Evolutionary conservation across 2,113 vertebrate species (phyloP), one percentile per base, ranked within the genome.

Genomic region (Baryphthengus martii): DNA sequence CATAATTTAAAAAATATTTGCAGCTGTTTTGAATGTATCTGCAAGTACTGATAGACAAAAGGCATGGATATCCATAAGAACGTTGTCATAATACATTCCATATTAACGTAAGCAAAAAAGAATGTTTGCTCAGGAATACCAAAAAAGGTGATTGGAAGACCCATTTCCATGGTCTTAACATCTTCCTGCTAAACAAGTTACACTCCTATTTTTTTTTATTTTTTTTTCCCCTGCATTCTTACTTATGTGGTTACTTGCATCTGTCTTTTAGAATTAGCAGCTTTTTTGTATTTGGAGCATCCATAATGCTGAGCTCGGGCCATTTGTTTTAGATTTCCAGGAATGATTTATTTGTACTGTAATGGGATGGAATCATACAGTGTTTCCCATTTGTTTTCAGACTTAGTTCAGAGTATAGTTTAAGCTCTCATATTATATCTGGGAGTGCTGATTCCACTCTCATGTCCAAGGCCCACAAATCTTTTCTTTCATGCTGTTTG

Each of bases 1-100:
- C 97, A 97, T 97, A 97, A 97, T 97, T 97, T 95, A 94, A 96
- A 97, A 97, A 97, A 97, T 96, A 97, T 97, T 97, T 95, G 95
- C 97, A 97, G 97, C 97, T 97, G 97, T 96, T 97, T 97, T 91
- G 94, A 97, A 96, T 96, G 96, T 96, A 96, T 96, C 96, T 97
- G 96, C 87, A 68, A 97, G 94, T 81, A 81, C 93, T 94, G 97
- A 97, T 97, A 96, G 97, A 97, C 97, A 97, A 96, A 97, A 96
- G 88, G 94, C 94, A 88, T 95, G 94, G 96, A 91, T 93, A 95
- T 96, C 95, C 93, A 93, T 96, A 93, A 95, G 92, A 95, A 94
- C 89, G n/a, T 96, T 96, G 97, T 96, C 97, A 97, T 96, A 97
- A 97, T 95, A 96, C 96, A 97, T 97, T 97, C 96, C 96, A 97